Evolutionary conservation across 2,797 vertebrate genomes (phyloP), one percentile per base, ranked within the genome.

Genomic region (Emydoidea blandingii): DNA sequence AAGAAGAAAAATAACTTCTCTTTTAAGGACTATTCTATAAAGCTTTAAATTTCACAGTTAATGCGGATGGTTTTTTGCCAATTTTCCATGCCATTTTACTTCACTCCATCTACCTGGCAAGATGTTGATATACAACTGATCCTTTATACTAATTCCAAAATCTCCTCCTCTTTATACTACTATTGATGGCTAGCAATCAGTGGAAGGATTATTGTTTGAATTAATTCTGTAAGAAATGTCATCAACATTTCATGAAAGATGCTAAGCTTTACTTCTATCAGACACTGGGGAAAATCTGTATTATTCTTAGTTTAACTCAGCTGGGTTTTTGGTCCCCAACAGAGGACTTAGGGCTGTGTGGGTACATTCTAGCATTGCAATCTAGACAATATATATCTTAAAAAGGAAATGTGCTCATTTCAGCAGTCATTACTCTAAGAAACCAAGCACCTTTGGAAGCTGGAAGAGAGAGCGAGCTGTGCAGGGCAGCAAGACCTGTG

Each of bases 41-140:
- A 95, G 54, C 47, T 91, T 93, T 91, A 83, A 83, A 95, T 96
- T 94, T 94, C 50, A 53, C 79, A 81, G 56, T 86, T 84, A 92
- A 94, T 92, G 57, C 86, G 47, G 1, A 37, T 85, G 14, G 82
- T 95, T 90, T 37, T 57, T 79, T 92, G 86, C 83, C 89, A 91
- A 72, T 94, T 89, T 1, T 2, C 54, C 1, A 0, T 90, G 85
- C 19, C 14, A 86, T 96, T 92, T 93, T 93, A 81, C n/a, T 93
- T 95, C 72, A 81, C 44, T 29, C 12, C 50, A 91, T 92, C 93
- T 90, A 91, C 81, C 83, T 96, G 93, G 50, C 88, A 95, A 88
- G 78, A 85, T 87, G 29, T 62, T 88, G 49, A 79, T 81, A 86
- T 44, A 88, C 29, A 68, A 94, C 78, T 87, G 5, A 82, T 88